phyloP scores from a whole-genome alignment of 2,797 vertebrate genomes.

The Lycodopsis pacificus region DNA sequence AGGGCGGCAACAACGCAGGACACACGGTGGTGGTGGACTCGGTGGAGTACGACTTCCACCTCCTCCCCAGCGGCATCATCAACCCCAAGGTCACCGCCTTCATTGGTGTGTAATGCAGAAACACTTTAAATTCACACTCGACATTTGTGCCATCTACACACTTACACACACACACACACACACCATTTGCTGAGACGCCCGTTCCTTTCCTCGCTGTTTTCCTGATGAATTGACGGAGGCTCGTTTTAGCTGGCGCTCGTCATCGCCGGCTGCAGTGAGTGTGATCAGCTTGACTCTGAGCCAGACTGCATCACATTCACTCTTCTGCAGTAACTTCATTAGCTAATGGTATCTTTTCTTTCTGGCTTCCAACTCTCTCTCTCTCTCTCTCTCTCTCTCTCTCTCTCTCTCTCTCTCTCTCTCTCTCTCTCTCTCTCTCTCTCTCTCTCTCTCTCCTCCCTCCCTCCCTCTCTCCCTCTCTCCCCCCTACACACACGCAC shows the following conservation, averaged over 20 bases:
- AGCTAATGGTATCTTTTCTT: conserved; percentile 76
- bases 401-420: neutral
- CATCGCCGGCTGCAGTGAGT: conserved; percentile 28
- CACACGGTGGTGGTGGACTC: conserved; percentile 98
- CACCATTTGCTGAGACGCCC: neutral
- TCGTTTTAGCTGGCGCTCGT: conserved; percentile 18
- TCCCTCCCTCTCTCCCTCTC: too few species aligned
- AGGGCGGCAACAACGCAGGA: conserved; percentile 99
- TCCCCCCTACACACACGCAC: neutral
- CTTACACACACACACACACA: conserved; percentile 1
- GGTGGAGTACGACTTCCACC: conserved; percentile 98
- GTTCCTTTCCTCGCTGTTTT: neutral
- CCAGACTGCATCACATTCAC: conserved; percentile 61
- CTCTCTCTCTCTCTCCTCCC: too few species aligned
- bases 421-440: too few species aligned
- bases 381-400: neutral
- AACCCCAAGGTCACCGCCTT: conserved; percentile 96
- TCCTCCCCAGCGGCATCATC: conserved; percentile 99
- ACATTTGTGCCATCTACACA: neutral
- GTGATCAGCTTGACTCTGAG: conserved; percentile 46
- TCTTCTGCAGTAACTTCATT: conserved; percentile 78
- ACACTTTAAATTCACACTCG: neutral
- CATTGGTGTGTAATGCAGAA: conserved; percentile 90
- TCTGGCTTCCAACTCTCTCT: conserved; percentile 16
- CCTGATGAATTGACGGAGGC: conserved; percentile 29